A percentile compares a stretch with the other conserved stretches of the same genome.
Conservation (phyloP, 1,140 invertebrate genomes). For the Drosophila pallidifrons region DNA sequence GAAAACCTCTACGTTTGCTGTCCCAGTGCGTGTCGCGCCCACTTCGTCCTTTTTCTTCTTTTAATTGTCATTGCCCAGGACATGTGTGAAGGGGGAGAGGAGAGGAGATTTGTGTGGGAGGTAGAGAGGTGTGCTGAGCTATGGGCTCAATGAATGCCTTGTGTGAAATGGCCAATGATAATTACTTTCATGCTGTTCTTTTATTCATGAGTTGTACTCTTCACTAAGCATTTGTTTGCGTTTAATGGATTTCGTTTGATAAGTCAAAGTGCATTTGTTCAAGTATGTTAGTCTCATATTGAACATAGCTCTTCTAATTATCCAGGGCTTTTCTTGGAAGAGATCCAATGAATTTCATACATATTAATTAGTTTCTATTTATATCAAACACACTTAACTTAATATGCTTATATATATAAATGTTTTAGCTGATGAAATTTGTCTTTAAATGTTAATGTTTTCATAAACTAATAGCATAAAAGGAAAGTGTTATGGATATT, state of each 20-base stretch:
- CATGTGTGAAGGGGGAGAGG: neutral
- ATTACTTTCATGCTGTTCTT: slow-evolving; percentile 68
- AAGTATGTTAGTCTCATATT: neutral
- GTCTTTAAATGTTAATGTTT: no score
- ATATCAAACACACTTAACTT: neutral
- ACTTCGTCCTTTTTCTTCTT: slow-evolving; percentile 27
- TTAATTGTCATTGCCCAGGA: slow-evolving; percentile 62
- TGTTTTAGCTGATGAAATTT: no score
- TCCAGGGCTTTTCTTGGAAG: neutral
- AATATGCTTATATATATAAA: no score
- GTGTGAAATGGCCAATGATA: slow-evolving; percentile 72
- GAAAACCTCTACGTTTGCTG: neutral
- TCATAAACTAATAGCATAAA: no score
- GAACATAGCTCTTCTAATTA: slow-evolving; percentile 37
- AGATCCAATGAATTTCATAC: neutral
- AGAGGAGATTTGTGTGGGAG: slow-evolving; percentile 9
- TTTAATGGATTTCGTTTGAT: slow-evolving; percentile 67
- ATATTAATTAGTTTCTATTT: slow-evolving; percentile 1
- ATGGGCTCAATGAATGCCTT: slow-evolving; percentile 15
- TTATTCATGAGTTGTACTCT: slow-evolving; percentile 69
- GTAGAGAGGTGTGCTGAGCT: neutral
- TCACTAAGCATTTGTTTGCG: slow-evolving; percentile 62
- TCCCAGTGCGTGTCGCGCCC: slow-evolving; percentile 45
- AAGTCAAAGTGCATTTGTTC: slow-evolving; percentile 52
- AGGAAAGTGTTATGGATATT: no score